Conservation (phyloP, 2,888 invertebrate genomes). For the Lithophane ornitopus region DNA sequence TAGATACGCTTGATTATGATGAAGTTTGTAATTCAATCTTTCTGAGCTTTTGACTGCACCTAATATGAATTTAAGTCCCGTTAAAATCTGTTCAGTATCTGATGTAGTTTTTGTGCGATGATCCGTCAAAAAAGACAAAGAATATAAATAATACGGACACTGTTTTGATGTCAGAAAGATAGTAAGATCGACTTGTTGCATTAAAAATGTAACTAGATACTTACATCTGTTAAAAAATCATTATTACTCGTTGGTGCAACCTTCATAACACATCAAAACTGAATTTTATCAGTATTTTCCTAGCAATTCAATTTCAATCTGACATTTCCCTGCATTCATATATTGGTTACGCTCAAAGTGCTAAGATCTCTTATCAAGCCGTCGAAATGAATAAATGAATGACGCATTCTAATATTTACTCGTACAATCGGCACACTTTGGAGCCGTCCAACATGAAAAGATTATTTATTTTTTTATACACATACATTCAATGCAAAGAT, state of each 20-base stretch:
- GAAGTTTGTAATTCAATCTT: constrained; percentile 17
- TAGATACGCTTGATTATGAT: constrained; percentile 16
- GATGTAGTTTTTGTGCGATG: not conserved
- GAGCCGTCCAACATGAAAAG: constrained; percentile 53
- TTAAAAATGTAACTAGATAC: not conserved
- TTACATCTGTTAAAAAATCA: not conserved
- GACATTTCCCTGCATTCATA: constrained; percentile 42
- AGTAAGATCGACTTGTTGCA: constrained; percentile 4
- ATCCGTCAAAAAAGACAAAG: constrained; percentile 10
- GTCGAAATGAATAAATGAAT: constrained; percentile 53
- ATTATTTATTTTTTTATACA: constrained; percentile 60
- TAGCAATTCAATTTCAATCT: constrained; percentile 44
- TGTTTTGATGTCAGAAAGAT: not conserved
- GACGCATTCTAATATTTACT: constrained; percentile 57
- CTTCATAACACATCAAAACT: constrained; percentile 1
- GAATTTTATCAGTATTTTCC: constrained; percentile 29
- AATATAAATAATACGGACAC: not conserved
- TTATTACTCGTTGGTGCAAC: not conserved
- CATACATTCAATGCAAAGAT: constrained; percentile 66
- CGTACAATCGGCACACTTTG: constrained; percentile 50
- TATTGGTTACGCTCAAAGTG: constrained; percentile 51
- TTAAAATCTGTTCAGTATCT: constrained; percentile 26
- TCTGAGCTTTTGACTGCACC: constrained; percentile 6
- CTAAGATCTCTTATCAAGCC: constrained; percentile 56
- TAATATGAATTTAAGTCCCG: constrained; percentile 25